Conservation (phyloP, 2,888 invertebrate species). For the Exocentrus adspersus region DNA sequence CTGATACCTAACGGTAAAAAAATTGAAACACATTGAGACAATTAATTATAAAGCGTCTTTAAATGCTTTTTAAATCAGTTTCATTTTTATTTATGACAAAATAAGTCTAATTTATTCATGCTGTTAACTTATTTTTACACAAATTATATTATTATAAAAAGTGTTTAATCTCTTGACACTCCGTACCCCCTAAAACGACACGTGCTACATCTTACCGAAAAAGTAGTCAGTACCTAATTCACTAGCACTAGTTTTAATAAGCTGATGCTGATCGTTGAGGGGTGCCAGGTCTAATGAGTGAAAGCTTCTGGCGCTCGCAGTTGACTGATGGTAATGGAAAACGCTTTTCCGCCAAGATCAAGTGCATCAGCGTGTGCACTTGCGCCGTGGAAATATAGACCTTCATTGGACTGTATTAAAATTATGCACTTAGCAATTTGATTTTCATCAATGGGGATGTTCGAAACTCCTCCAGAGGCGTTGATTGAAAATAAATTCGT, state of each 20-base stretch:
- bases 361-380: slow-evolving; percentile 10
- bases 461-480: neutral
- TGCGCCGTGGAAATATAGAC: neutral
- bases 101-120: no score
- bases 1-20: no score
- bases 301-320: neutral
- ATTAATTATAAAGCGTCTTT: no score
- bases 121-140: no score
- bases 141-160: no score
- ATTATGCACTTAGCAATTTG: slow-evolving; percentile 4
- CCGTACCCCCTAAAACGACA: no score
- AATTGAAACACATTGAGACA: no score
- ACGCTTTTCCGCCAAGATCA: slow-evolving; percentile 11
- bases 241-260: neutral
- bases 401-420: neutral
- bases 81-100: no score
- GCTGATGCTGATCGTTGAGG: no score
- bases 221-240: neutral
- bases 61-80: no score
- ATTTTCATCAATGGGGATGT: neutral
- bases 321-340: slow-evolving; percentile 9
- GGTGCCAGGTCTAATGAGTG: neutral
- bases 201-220: neutral
- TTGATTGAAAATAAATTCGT: neutral
- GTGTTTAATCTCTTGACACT: no score